Percentiles rank a stretch among this genome's conserved stretches.
Evolutionary conservation across 1,140 invertebrate species (phyloP).

Genomic region (Micrasema minimum): DNA sequence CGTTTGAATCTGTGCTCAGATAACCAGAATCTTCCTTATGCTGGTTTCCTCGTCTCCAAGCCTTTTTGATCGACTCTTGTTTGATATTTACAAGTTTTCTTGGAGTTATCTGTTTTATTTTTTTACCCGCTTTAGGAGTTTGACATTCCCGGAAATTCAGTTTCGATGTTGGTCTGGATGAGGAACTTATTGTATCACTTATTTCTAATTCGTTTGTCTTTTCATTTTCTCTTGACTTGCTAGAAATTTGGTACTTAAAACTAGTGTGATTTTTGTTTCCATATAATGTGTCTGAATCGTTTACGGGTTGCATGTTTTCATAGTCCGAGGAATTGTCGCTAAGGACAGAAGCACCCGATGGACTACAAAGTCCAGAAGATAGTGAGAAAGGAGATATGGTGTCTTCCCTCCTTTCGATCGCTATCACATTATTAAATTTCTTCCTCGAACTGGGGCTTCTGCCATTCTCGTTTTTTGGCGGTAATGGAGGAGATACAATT

Average conservation of each 20-base stretch:
- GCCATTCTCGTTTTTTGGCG: constrained; percentile 73
- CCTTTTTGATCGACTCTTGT: constrained; percentile 39
- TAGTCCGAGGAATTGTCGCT: constrained; percentile 60
- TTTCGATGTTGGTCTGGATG: constrained; percentile 28
- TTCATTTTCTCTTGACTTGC: neutral
- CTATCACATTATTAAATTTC: constrained; percentile 50
- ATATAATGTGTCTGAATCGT: neutral
- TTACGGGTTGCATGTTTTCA: constrained; percentile 56
- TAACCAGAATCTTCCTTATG: constrained; percentile 75
- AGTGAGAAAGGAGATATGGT: constrained; percentile 49
- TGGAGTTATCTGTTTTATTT: constrained; percentile 13
- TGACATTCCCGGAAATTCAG: constrained; percentile 40
- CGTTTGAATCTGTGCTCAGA: constrained; percentile 79
- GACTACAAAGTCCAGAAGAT: constrained; percentile 54
- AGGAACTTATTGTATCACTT: neutral
- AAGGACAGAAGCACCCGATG: constrained; percentile 62
- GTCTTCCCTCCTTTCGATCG: constrained; percentile 39
- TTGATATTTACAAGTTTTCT: constrained; percentile 32
- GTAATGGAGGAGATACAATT: constrained; percentile 57
- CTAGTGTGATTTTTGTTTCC: too few species aligned
- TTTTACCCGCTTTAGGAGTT: constrained; percentile 49
- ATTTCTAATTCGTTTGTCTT: neutral
- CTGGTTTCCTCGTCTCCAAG: constrained; percentile 51
- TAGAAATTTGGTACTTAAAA: too few species aligned
- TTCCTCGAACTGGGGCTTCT: constrained; percentile 68